phyloP scores from a whole-genome alignment of 2,113 vertebrate genomes.

The Nycticebus coucang region DNA sequence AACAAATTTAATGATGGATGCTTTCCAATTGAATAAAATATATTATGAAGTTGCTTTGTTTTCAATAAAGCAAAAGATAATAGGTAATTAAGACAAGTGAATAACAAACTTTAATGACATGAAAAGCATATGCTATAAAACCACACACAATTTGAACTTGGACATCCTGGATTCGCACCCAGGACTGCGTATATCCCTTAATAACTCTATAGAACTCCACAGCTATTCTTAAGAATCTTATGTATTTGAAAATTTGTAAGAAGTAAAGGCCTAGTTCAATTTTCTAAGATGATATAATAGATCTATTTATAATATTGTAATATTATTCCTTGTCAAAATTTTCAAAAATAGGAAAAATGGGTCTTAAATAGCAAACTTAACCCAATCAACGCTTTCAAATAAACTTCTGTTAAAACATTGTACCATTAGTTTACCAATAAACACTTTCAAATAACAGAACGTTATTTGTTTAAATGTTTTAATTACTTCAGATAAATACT shows the following conservation, averaged over 20 bases:
- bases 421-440: too few relatives aligned
- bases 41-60: background rate
- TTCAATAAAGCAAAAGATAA: background rate
- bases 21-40: background rate
- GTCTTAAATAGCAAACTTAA: background rate
- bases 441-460: too few relatives aligned
- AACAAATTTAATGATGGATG: background rate
- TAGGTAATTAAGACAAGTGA: background rate
- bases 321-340: background rate
- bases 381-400: background rate
- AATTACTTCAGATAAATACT: background rate
- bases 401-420: too few relatives aligned
- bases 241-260: background rate
- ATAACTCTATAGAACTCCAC: background rate
- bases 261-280: background rate
- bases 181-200: background rate
- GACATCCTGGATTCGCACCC: too few relatives aligned
- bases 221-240: background rate
- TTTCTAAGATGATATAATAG: background rate
- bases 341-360: background rate
- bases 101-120: background rate
- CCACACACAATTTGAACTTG: background rate
- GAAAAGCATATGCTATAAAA: background rate
- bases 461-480: background rate
- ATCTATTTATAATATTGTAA: background rate